phyloP scores from a whole-genome alignment of 2,888 invertebrate genomes.

The Hydroisotoma schaefferi region DNA sequence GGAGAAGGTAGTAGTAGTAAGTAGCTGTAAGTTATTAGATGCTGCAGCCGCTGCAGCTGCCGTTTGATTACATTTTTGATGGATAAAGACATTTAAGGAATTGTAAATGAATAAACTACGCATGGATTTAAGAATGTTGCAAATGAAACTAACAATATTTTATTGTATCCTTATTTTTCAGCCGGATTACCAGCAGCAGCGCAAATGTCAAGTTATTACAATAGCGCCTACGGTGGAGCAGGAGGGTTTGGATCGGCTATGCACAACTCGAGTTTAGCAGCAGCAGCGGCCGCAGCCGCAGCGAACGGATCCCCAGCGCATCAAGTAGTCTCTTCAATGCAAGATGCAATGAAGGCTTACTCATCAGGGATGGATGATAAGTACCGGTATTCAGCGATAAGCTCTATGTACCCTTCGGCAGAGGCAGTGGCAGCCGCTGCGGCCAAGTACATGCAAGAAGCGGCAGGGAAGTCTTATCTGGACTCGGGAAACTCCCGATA shows the following conservation, averaged over 20 bases:
- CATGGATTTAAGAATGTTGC: background rate
- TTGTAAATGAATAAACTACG: too few relatives aligned
- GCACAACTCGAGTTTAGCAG: conserved; percentile 45
- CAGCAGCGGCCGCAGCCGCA: conserved; percentile 49
- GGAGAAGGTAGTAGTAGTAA: too few relatives aligned
- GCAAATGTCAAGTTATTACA: conserved; percentile 48
- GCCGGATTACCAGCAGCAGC: conserved; percentile 48
- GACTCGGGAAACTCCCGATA: conserved; percentile 48
- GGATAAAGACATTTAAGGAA: too few relatives aligned
- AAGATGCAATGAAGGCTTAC: conserved; percentile 49
- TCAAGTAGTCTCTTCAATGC: conserved; percentile 48
- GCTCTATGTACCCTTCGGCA: conserved; percentile 45
- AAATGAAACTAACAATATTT: conserved; percentile 7
- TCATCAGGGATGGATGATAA: conserved; percentile 49
- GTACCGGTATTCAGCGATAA: conserved; percentile 47
- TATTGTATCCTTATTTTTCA: conserved; percentile 26
- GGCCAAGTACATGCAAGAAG: conserved; percentile 45
- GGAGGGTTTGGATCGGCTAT: conserved; percentile 47
- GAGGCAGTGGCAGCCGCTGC: conserved; percentile 46
- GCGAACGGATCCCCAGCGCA: conserved; percentile 43
- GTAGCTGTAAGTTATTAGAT: too few relatives aligned
- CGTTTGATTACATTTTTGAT: too few relatives aligned
- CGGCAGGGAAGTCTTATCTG: conserved; percentile 45
- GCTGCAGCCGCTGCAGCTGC: too few relatives aligned
- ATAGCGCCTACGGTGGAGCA: conserved; percentile 44